These are phyloP conservation scores for Drosophila niveifrons DNA, from an alignment of 2,888 invertebrate species.

Conservation along the genomic window DNA sequence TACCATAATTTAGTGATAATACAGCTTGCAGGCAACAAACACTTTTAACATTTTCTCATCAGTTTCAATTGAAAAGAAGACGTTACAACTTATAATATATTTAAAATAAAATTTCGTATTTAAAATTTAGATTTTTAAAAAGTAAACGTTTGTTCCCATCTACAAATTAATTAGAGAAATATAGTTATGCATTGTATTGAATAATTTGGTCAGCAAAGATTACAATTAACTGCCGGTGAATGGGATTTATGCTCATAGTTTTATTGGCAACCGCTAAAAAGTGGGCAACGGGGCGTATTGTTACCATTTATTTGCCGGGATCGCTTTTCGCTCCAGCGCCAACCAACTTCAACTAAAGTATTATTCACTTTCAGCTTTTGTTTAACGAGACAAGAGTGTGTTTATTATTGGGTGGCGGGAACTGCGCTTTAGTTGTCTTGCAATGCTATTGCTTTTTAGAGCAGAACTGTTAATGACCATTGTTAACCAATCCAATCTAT, in stretches of 20 bases:
- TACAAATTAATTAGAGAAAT: neutral
- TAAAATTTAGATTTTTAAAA: too few relatives aligned
- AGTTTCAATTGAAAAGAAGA: too few relatives aligned
- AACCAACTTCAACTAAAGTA: neutral
- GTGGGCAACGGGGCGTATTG: neutral
- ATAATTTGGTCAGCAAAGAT: slow-evolving; percentile 30
- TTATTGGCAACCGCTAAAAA: slow-evolving; percentile 21
- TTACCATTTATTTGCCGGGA: slow-evolving; percentile 16
- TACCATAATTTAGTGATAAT: neutral
- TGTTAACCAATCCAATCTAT: slow-evolving; percentile 52
- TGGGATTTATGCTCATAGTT: slow-evolving; percentile 27
- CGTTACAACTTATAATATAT: too few relatives aligned
- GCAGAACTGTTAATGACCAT: slow-evolving; percentile 72
- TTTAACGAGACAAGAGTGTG: slow-evolving; percentile 39
- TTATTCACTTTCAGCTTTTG: slow-evolving; percentile 43
- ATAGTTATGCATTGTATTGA: neutral
- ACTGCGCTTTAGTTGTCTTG: slow-evolving; percentile 75
- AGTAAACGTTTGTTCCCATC: too few relatives aligned
- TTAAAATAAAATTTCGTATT: too few relatives aligned
- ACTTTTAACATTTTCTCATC: too few relatives aligned
- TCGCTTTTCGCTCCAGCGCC: slow-evolving; percentile 50
- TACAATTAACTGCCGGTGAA: slow-evolving; percentile 34
- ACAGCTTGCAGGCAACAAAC: neutral
- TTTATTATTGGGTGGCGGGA: slow-evolving; percentile 55
- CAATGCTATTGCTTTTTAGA: slow-evolving; percentile 72